Base-by-base conservation (phyloP, 2,113 vertebrate species). In the Brachypodius melanocephalos region DNA sequence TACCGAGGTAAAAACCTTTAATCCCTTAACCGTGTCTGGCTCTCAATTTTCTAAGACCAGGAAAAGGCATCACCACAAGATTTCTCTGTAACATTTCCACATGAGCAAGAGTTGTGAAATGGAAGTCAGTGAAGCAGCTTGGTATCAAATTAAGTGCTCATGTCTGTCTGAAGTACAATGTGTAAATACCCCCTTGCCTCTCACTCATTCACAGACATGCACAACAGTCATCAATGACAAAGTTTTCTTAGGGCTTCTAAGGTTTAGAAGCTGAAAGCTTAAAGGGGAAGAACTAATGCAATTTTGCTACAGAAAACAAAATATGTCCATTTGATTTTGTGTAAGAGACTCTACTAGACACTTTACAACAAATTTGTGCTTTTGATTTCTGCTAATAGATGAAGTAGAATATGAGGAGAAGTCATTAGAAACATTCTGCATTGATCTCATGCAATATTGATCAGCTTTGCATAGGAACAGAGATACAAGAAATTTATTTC, bases 171-270 rank as follows among this genome's bases (percentile, higher is more conserved):
- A 81, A 36, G 7, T 17, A 21, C 6, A 45, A 1, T 32, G 22
- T 31, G 3, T 5, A 17, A 49, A 31, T 42, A 58, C 7, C 6
- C 32, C 0, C 0, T 46, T 54, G 5, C 29, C 31, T 84, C 36
- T 51, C 15, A 40, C 17, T 69, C 13, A 13, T 29, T 38, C 29
- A 32, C 42, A 63, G 49, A 42, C 12, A 67, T 11, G 7, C 9
- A 49, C 5, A 8, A 18, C 3, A 42, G 8, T 49, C 14, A 46
- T 42, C 34, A 54, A 3, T 15, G 21, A 12, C 7, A 10, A 17
- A 52, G 10, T 52, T 89, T 61, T 78, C 43, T 34, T 65, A 25
- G 8, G 17, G 13, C 2, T 78, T 87, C 71, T 63, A 26, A 82
- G n/a, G 22, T 45, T 36, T 10, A 81, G 38, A 81, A 81, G 4